Evolutionary conservation across 2,113 vertebrate species (phyloP), one percentile per base, ranked within the genome.

Genomic region (Sialia sialis): DNA sequence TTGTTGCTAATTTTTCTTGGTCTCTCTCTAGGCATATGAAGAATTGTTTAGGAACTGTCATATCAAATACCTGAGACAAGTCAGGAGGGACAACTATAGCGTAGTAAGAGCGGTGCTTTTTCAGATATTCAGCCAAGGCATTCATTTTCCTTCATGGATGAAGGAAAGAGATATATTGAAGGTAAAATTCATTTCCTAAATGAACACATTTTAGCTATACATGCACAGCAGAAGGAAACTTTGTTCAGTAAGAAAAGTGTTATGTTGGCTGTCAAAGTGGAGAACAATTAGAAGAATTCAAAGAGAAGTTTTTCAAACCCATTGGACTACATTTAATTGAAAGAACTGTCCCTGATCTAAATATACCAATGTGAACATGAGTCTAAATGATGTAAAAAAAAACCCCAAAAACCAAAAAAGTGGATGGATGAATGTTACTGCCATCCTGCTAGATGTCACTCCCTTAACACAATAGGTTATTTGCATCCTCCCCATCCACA

Each of bases 121-220:
- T 90, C 98, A 98, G 89, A 93, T 98, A 81, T 98, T 98, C 95
- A 98, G 91, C 92, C 98, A 98, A 84, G 98, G 98, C 75, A 97
- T 98, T 80, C 94, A 95, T 83, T 97, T 98, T 78, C 98, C 98
- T 26, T 97, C 91, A 1, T 98, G 98, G 98, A 98, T 98, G 98
- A 98, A 97, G 79, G 98, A 98, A 58, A 98, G 96, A 82, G 98
- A 98, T 91, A 97, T 98, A 38, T 77, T 98, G 51, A 98, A 98
- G 98, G 98, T 98, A 97, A 20, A 76, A 83, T 46, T 55, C 0
- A 38, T 54, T 36, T 84, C 27, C 39, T 74, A 86, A 95, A 46
- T 66, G 14, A 64, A 51, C 7, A 8, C 11, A 11, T 74, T 66
- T 55, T n/a, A 56, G 23, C 56, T 78, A 16, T 64, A 21, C 10